phyloP scores from a whole-genome alignment of 2,888 invertebrate species.

The Rhamphomyia laevipes region DNA sequence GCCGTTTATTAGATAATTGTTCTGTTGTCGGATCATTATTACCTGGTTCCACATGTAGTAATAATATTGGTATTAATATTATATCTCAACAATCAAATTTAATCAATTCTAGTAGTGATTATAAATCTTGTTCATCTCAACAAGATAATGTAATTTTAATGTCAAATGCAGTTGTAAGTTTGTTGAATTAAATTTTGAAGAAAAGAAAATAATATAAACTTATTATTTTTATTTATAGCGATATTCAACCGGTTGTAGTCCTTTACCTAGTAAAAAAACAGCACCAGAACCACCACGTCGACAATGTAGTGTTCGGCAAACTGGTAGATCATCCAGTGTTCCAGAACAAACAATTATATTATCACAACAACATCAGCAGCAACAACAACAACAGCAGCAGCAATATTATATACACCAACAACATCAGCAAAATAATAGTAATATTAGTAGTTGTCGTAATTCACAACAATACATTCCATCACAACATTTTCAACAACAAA shows the following conservation, averaged over 20 bases:
- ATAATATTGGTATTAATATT: neutral
- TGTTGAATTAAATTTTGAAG: neutral
- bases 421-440: conserved; percentile 15
- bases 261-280: conserved; percentile 62
- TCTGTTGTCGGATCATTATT: neutral
- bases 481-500: conserved; percentile 22
- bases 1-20: conserved; percentile 24
- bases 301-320: conserved; percentile 43
- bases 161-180: conserved; percentile 8
- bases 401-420: conserved; percentile 21
- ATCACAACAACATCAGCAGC: conserved; percentile 15
- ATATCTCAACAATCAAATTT: neutral
- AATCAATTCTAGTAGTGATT: neutral
- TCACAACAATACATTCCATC: conserved; percentile 25
- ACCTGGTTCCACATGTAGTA: neutral
- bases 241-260: conserved; percentile 52
- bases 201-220: neutral
- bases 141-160: conserved; percentile 9
- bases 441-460: conserved; percentile 14
- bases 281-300: conserved; percentile 73
- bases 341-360: conserved; percentile 13
- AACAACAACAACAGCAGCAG: conserved; percentile 9
- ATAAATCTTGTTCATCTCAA: neutral
- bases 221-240: conserved; percentile 27
- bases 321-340: conserved; percentile 18